Evolutionary conservation across 2,113 vertebrate species (phyloP).

Genomic region (Chiloscyllium plagiosum): DNA sequence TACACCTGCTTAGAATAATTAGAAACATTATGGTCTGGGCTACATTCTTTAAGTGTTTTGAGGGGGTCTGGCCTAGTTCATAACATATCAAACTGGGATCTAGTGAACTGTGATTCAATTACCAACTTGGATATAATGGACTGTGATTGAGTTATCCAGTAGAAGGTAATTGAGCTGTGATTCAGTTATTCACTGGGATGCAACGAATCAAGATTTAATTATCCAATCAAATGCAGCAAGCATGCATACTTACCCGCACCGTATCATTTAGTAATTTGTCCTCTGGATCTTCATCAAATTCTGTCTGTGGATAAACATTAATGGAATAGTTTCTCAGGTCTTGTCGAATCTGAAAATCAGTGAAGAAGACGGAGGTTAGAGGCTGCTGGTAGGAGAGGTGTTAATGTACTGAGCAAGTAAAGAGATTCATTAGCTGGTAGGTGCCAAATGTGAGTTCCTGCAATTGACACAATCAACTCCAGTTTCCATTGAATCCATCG

Average conservation of each 20-base stretch:
- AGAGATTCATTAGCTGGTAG: not conserved
- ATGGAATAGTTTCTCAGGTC: conserved; percentile 75
- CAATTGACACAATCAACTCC: not conserved
- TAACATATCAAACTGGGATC: no score
- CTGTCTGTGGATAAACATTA: conserved; percentile 78
- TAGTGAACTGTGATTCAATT: no score
- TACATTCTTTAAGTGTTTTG: no score
- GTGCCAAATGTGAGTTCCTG: not conserved
- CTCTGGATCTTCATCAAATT: conserved; percentile 75
- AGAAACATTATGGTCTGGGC: no score
- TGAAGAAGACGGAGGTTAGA: not conserved
- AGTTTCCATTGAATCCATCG: not conserved
- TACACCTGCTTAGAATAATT: no score
- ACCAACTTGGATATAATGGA: no score
- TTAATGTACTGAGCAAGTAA: not conserved
- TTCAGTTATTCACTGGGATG: not conserved
- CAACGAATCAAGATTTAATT: not conserved
- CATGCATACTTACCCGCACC: conserved; percentile 67
- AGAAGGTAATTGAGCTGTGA: not conserved
- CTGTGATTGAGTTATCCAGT: no score
- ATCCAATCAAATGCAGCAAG: not conserved
- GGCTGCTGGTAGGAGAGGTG: not conserved
- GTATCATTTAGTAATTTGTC: conserved; percentile 73
- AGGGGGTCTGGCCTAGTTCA: no score
- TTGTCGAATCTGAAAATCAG: conserved; percentile 70